Evolutionary conservation across 1,140 invertebrate genomes (phyloP).

Genomic region (Diachasmimorpha longicaudata): DNA sequence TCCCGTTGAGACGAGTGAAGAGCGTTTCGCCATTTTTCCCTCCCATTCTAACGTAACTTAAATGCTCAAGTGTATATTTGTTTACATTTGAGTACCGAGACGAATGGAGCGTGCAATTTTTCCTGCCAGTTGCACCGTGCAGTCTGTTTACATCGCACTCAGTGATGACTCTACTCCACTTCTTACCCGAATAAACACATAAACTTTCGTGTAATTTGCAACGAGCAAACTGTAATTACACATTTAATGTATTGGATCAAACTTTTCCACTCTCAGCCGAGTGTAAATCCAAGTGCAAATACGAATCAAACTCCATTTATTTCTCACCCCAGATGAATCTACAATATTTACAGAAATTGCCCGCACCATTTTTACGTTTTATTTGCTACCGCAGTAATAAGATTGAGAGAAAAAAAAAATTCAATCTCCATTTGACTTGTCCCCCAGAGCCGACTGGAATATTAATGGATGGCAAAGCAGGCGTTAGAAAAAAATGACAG

Average conservation of each 20-base stretch:
- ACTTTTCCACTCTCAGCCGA: not conserved
- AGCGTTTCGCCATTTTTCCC: not conserved
- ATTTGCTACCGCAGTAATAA: not conserved
- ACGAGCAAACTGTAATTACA: not conserved
- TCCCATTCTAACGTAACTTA: not conserved
- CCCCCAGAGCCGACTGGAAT: not conserved
- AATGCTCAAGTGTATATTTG: not conserved
- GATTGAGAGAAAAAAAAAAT: not conserved
- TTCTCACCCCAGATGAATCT: not conserved
- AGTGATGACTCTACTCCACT: not conserved
- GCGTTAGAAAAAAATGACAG: not conserved
- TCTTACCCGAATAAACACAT: not conserved
- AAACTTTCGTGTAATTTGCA: not conserved
- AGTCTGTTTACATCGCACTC: not conserved
- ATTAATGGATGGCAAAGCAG: not conserved
- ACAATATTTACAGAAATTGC: not conserved
- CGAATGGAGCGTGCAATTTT: not conserved
- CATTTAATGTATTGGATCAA: constrained; percentile 1
- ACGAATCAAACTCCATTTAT: not conserved
- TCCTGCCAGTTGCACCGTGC: not conserved
- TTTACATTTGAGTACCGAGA: not conserved
- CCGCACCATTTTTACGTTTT: not conserved
- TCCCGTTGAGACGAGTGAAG: no score
- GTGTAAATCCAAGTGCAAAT: not conserved
- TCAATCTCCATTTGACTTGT: not conserved